Conservation (phyloP, 2,888 invertebrate genomes). For the Cantharis rufa region DNA sequence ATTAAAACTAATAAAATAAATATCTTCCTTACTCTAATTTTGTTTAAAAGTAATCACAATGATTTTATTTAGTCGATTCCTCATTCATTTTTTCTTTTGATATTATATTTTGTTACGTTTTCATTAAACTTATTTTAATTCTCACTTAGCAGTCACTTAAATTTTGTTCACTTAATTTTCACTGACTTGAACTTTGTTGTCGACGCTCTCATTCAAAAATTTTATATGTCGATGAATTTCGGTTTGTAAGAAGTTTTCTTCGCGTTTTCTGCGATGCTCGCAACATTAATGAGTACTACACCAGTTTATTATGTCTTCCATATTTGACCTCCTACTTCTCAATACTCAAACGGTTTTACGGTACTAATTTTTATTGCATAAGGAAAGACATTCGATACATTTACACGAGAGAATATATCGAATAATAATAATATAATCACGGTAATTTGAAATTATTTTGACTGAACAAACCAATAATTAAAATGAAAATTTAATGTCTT, state of each 20-base stretch:
- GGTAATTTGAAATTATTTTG: neutral
- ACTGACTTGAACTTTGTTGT: neutral
- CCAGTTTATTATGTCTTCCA: conserved; percentile 5
- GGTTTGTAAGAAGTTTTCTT: conserved; percentile 6
- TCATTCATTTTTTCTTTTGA: neutral
- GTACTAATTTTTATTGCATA: neutral
- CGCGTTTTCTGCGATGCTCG: conserved; percentile 8
- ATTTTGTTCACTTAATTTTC: neutral
- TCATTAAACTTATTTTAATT: neutral
- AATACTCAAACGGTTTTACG: neutral
- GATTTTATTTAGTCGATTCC: neutral
- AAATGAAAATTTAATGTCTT: neutral
- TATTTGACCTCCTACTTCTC: conserved; percentile 14
- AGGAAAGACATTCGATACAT: neutral
- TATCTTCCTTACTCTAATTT: neutral
- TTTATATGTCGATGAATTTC: neutral
- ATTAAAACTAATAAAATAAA: neutral
- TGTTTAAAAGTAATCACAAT: neutral
- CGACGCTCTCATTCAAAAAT: neutral
- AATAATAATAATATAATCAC: neutral
- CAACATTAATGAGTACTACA: conserved; percentile 11
- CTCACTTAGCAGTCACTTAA: neutral
- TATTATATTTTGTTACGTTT: neutral
- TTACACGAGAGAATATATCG: neutral
- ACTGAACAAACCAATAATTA: neutral